Percentiles rank a stretch among this genome's conserved stretches.
Evolutionary conservation across 2,888 invertebrate species (phyloP).

Genomic region (Eupithecia centaureata): DNA sequence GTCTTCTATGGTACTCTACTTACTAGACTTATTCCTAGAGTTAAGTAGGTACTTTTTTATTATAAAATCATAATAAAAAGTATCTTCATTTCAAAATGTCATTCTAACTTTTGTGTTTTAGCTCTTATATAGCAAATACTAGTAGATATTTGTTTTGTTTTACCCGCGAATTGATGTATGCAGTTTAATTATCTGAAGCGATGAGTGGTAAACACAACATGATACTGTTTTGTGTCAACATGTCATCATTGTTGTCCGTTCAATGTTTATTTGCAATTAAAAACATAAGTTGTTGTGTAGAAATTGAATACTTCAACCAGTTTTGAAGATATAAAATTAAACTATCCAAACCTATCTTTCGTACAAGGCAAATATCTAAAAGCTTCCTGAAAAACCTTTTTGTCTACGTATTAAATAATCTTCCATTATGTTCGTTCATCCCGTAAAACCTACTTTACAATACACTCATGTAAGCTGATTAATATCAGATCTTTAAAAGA

Average conservation of each 20-base stretch:
- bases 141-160: neutral
- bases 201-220: neutral
- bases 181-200: conserved; percentile 2
- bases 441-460: neutral
- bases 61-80: neutral
- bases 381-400: neutral
- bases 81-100: neutral
- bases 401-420: neutral
- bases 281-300: too few relatives aligned
- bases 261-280: neutral
- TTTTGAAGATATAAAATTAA: neutral
- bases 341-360: too few relatives aligned
- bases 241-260: neutral
- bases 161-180: neutral
- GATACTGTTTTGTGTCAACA: neutral
- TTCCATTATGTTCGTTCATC: neutral
- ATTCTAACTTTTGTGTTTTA: neutral
- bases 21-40: neutral
- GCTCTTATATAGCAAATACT: neutral
- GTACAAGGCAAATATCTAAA: neutral
- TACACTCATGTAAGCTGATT: conserved; percentile 3
- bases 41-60: neutral
- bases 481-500: neutral
- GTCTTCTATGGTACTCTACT: too few relatives aligned
- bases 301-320: neutral